Base-by-base conservation (phyloP, 2,888 invertebrate genomes). In the Auanema freiburgensis region DNA sequence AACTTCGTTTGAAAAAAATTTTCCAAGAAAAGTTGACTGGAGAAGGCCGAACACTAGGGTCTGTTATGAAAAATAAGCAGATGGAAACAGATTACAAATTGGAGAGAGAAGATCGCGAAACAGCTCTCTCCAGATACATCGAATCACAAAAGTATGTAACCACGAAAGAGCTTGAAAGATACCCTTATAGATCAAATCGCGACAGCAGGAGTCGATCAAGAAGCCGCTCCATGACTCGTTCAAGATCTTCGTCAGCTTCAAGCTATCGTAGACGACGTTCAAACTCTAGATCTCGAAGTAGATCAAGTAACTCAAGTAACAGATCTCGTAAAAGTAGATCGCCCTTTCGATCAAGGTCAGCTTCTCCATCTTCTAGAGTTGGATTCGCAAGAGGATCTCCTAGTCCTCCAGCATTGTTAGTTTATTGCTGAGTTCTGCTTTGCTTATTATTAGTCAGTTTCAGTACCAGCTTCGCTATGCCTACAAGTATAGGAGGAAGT, bases 401-500 rank as follows among this genome's bases (percentile, higher is more conserved):
- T 52, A 18, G 52, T 16, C 25, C 55, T 16, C 44, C 43, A 43
- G 41, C 25, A 1, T 16, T 25, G n/a, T 18, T 33, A 12, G 41
- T 23, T 55, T 55, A 33, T 21, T 52, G 52, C 8, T 52, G 16
- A 6, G 5, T 52, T 33, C 41, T 51, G n/a, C n/a, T 11, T 3
- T 59, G n/a, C 43, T 25, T 43, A 44, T 40, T 23, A 12, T 12
- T 54, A 58, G 12, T 41, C 18, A 4, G 18, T 2, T 11, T 46
- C 56, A 46, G 16, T 18, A 46, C 46, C 8, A 6, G 4, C 3
- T 46, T 16, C 6, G 16, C 46, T 18, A 46, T 18, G 46, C 46
- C 16, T n/a, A 2, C 67, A 66, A 16, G 49, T 69, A 41, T 87
- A 1, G 93, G 93, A 83, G 89, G 92, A 63, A 90, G 90, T 67